Percentiles rank a stretch among this genome's conserved stretches.
These are phyloP conservation scores for Sphinx pinastri DNA, from an alignment of 2,888 invertebrate genomes.

Conservation along the genomic window DNA sequence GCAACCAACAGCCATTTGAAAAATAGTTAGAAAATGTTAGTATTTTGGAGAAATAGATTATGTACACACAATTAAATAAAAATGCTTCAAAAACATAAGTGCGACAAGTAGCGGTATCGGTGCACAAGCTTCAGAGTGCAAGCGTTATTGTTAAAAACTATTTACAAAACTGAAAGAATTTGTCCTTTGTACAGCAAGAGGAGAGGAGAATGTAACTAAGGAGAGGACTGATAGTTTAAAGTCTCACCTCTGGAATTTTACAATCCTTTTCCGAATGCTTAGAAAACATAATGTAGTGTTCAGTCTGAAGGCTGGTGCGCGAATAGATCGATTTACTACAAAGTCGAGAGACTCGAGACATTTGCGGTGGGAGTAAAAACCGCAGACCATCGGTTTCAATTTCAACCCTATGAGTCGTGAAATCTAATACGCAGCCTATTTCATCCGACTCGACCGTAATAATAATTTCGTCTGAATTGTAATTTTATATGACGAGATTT, in stretches of 20 bases:
- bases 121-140: conserved; percentile 72
- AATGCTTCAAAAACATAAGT: conserved; percentile 56
- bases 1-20: conserved; percentile 49
- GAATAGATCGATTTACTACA: conserved; percentile 71
- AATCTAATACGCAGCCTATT: conserved; percentile 42
- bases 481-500: conserved; percentile 8
- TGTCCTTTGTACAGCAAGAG: conserved; percentile 17
- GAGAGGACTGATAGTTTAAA: conserved; percentile 28
- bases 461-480: conserved; percentile 22
- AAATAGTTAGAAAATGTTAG: conserved; percentile 73
- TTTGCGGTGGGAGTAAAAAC: conserved; percentile 52
- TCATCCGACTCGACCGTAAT: conserved; percentile 13
- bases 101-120: conserved; percentile 61
- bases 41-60: conserved; percentile 80
- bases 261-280: conserved; percentile 75
- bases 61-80: conserved; percentile 51
- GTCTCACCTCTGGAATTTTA: conserved; percentile 75
- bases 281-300: conserved; percentile 76
- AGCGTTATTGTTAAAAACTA: conserved; percentile 53
- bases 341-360: conserved; percentile 35
- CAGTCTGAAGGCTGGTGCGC: conserved; percentile 57
- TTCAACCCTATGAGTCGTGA: conserved; percentile 21
- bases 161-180: conserved; percentile 25
- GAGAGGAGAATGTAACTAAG: conserved; percentile 31
- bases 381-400: conserved; percentile 40